Base-by-base conservation (phyloP, 2,113 vertebrate species). In the Mormyrus lacerda region DNA sequence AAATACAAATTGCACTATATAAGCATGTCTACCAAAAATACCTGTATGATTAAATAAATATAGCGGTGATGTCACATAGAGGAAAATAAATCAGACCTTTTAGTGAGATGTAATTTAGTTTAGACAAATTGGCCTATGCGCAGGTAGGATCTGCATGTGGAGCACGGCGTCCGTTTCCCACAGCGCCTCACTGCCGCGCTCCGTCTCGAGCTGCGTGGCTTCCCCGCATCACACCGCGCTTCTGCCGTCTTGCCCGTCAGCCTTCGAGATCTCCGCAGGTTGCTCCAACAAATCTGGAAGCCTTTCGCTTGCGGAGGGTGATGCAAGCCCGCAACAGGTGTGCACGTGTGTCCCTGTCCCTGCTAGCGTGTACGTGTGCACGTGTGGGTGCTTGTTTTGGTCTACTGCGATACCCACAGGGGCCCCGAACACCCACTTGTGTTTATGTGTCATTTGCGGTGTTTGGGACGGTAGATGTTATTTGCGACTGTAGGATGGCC, bases 371-470 rank as follows among this genome's bases (percentile, higher is more conserved):
- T 53, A 50, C 15, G 48, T 1, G 85, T 39, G 50, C 85, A 21
- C 24, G 13, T 19, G 50, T 39, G 73, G 13, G 73, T 51, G 27
- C 13, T 21, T 89, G 84, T 90, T 3, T 87, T 65, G 61, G n/a
- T 69, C 9, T 94, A 94, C 93, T 94, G 93, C 93, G 84, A 45
- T 51, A 76, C 35, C 31, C 27, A 17, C 44, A n/a, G 79, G 11
- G 11, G 55, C 27, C 94, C 96, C 93, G 94, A 93, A 94, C 94
- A 95, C 94, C 93, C 91, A 87, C 92, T 93, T 93, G 92, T 94
- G 94, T 61, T 95, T 94, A 94, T 95, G 93, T 94, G 93, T 93
- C 93, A 92, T 94, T 94, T 95, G 93, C 93, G 94, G 94, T 93
- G 10, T 96, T 95, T 94, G 93, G 94, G 93, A 92, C 92, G 92